Conservation (phyloP, 2,888 invertebrate species). For the Leucania comma region DNA sequence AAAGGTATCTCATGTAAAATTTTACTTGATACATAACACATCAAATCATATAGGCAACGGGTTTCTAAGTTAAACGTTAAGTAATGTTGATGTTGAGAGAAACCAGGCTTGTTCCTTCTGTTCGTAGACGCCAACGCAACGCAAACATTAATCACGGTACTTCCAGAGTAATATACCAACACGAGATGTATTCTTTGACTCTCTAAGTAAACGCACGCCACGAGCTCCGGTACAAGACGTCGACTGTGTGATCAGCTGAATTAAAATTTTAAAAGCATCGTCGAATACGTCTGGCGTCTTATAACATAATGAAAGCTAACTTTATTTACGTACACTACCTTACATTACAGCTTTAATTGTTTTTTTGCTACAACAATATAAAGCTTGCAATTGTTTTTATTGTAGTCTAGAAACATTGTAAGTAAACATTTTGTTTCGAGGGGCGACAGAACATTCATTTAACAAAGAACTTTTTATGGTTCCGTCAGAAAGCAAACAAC, state of each 20-base stretch:
- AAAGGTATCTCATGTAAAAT: constrained; percentile 28
- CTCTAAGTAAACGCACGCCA: constrained; percentile 53
- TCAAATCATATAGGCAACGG: not conserved
- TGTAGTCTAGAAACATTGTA: constrained; percentile 81
- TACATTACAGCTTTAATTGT: constrained; percentile 72
- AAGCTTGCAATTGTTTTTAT: constrained; percentile 80
- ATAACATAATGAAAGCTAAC: constrained; percentile 36
- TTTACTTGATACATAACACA: constrained; percentile 17
- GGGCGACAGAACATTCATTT: constrained; percentile 83
- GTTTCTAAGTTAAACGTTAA: constrained; percentile 27
- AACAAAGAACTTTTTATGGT: constrained; percentile 85
- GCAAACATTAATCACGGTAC: constrained; percentile 60
- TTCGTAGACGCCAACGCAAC: constrained; percentile 37
- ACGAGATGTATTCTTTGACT: constrained; percentile 60
- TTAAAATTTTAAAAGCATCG: constrained; percentile 60
- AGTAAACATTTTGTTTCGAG: constrained; percentile 80
- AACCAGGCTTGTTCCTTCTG: constrained; percentile 39
- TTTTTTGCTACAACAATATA: constrained; percentile 77
- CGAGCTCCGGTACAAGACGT: constrained; percentile 41
- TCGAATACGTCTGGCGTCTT: constrained; percentile 24
- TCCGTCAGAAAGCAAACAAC: constrained; percentile 85
- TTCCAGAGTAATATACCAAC: constrained; percentile 57
- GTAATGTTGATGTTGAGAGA: constrained; percentile 34
- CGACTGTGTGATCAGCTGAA: constrained; percentile 55
- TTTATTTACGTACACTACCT: constrained; percentile 43